Evolutionary conservation across 2,888 invertebrate genomes (phyloP), one percentile per base, ranked within the genome.

Genomic region (Ochropleura plecta): DNA sequence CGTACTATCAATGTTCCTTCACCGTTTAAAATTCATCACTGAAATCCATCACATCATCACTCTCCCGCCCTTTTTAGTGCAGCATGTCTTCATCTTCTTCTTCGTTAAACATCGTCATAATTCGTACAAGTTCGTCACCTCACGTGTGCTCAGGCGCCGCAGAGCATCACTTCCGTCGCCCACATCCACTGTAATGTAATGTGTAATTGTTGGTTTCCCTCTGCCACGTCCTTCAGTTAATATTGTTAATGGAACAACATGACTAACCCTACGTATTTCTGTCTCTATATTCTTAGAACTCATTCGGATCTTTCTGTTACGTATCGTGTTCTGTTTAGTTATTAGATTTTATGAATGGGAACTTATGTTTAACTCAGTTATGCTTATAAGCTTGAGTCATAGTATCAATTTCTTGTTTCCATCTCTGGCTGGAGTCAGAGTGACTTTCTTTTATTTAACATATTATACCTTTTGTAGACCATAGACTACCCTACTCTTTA

Each of bases 181-280:
- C 90, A 91, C 91, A 86, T 88, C 74, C 73, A 84, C 86, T 78
- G 78, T 81, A 84, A 85, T 81, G 74, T 80, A 88, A 84, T 85
- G 71, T 81, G 84, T 89, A 91, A 91, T 91, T 90, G 89, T 89
- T 91, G 87, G 82, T 79, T 86, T 85, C 86, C 88, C 86, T 88
- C 86, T 91, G 88, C 87, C 89, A 86, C 89, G 86, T 88, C 89
- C 88, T 87, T 85, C 87, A 85, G 87, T 87, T 92, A 92, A 92
- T 91, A 88, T 83, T 88, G 89, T 91, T 91, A 92, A 86, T 85
- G 88, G 89, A 75, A 65, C 76, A 85, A 79, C 72, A 65, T 81
- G 78, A 81, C 82, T 86, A 82, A 87, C 83, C 55, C 73, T 72
- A 70, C 53, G 48, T 85, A 73, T 85, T 85, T 75, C 65, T 65